A percentile compares a stretch with the other conserved stretches of the same genome.
Conservation (phyloP, 53 echinoderm and acorn worm species). For the Antedon mediterranea region DNA sequence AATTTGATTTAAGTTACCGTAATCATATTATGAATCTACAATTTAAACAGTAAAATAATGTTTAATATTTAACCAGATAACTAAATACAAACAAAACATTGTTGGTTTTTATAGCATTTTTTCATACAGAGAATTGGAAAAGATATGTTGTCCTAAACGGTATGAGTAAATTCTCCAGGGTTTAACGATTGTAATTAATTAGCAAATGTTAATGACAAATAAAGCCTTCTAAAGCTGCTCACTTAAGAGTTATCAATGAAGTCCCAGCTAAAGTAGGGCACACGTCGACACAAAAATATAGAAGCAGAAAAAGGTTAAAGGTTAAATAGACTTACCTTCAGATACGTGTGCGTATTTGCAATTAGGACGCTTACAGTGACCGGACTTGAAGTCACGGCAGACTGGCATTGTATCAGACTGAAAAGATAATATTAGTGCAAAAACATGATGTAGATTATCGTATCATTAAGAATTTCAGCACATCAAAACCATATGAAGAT, state of each 20-base stretch:
- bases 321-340: constrained; percentile 63
- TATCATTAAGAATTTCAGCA: too few relatives aligned
- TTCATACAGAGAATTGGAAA: not conserved
- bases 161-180: not conserved
- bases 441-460: too few relatives aligned
- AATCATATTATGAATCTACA: too few relatives aligned
- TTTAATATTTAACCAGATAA: too few relatives aligned
- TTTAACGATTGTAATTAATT: not conserved
- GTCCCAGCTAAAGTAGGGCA: not conserved
- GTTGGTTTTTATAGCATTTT: too few relatives aligned
- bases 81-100: too few relatives aligned
- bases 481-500: too few relatives aligned
- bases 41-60: too few relatives aligned
- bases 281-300: constrained; percentile 9
- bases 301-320: not conserved
- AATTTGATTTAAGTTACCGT: too few relatives aligned
- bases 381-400: constrained; percentile 98
- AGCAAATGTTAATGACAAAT: not conserved
- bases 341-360: constrained; percentile 96
- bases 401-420: constrained; percentile 91
- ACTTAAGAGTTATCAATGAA: not conserved
- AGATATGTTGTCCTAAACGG: not conserved
- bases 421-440: too few relatives aligned
- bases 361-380: constrained; percentile 94
- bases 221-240: not conserved